phyloP scores from a whole-genome alignment of 1,140 invertebrate species.

The Aporrectodea caliginosa region DNA sequence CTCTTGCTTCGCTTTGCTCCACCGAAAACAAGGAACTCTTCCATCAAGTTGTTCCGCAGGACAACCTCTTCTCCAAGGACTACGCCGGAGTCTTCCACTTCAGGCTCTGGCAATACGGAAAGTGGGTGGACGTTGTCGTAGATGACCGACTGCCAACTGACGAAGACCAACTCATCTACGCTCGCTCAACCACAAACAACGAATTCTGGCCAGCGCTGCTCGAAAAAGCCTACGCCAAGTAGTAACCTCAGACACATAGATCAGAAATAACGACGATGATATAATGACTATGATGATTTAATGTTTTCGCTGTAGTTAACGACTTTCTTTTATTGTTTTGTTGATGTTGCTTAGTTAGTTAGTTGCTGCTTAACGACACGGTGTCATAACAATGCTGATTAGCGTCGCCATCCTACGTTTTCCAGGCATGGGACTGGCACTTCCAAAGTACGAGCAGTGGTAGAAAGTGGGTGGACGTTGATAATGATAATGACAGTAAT shows the following conservation, averaged over 20 bases:
- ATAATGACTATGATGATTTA: neutral
- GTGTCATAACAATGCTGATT: no score
- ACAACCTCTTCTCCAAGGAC: conserved; percentile 86
- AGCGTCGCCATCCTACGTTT: neutral
- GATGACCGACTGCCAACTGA: conserved; percentile 73
- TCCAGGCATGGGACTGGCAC: neutral
- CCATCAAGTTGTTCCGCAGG: conserved; percentile 87
- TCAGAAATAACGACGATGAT: neutral
- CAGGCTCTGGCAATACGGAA: conserved; percentile 66
- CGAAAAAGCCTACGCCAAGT: conserved; percentile 82
- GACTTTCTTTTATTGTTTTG: neutral
- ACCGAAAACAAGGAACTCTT: conserved; percentile 85
- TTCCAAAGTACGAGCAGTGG: no score
- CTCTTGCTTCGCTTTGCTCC: conserved; percentile 76
- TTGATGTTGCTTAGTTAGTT: no score
- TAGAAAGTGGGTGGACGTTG: no score
- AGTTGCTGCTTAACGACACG: no score
- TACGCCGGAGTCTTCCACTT: conserved; percentile 52
- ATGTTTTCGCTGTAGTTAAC: neutral
- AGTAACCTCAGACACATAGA: no score
- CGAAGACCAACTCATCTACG: conserved; percentile 66
- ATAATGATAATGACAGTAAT: no score
- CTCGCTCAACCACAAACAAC: conserved; percentile 67
- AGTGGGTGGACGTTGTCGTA: conserved; percentile 71
- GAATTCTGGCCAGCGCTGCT: conserved; percentile 77